Base-by-base conservation (phyloP, 64 coral and sea anemone species). In the Stichodactyla mertensii region DNA sequence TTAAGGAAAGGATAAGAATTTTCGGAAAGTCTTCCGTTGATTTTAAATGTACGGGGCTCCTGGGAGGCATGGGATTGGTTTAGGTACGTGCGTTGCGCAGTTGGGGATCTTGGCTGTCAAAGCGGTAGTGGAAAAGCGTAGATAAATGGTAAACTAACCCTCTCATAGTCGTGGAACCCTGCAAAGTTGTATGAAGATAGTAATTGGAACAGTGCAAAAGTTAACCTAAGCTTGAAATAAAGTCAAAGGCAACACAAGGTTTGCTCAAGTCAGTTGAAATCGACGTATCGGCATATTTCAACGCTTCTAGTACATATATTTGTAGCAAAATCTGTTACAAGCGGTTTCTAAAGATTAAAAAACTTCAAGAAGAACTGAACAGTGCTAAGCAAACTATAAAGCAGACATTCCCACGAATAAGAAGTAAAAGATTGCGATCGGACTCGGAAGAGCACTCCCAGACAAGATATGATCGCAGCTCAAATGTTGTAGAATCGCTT, bases 291-390 rank as follows among this genome's bases (percentile, higher is more conserved):
- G 18, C 78, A 15, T 70, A 80, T 56, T 10, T 81, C 60, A 45
- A 88, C 51, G 5, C 78, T 61, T 28, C 16, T 1, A 61, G 78
- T 45, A 80, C 81, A 51, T 88, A 60, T 71, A 58, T 88, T 10
- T 88, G 55, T 27, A 78, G 78, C 20, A 16, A 10, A 18, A 5
- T 0, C 7, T 80, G 87, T 70, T 88, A 88, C 55, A 88, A 88
- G 24, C 86, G 51, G 31, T 56, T 88, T 1, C 56, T 26, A 45
- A 52, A 79, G 54, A 26, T 88, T 24, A 26, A 52, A 58, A 78
- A 77, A 20, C 62, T 66, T 66, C 62, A 66, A 66, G 11, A n/a
- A 1, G 62, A 66, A 11, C 18, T 66, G 22, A n/a, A 66, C 18
- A 66, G 62, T 11, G 16, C n/a, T 0, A 66, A 66, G 62, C 62